Evolutionary conservation across 2,113 vertebrate species (phyloP), one percentile per base, ranked within the genome.

Genomic region (Serinus canaria): DNA sequence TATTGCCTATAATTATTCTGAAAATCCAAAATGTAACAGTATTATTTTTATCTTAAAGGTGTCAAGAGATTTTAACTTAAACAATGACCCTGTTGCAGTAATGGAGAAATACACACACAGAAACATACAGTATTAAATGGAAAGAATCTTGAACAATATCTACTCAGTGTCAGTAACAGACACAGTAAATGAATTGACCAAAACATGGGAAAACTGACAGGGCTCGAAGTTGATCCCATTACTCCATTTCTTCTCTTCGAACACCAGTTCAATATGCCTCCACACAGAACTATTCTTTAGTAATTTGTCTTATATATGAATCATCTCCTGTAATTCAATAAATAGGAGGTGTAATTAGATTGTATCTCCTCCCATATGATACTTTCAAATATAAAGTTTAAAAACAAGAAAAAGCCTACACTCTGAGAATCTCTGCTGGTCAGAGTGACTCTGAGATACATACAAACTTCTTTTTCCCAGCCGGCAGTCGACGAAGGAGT

Each of bases 381-480:
- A 58, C 81, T 67, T 92, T 73, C 33, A 92, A 86, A 76, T 21
- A 58, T 3, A 25, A 80, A 86, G 12, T 39, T 35, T 86, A 60
- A 76, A 41, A 17, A 25, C 28, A 31, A n/a, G 8, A 25, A 74
- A 75, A 15, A 2, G 0, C 0, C 5, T 46, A 20, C 1, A 14
- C 4, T 7, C 41, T 41, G 13, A 41, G 41, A 41, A 41, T 41
- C 41, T 41, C 41, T 41, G 41, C 41, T 41, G 41, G 41, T 41
- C 41, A 41, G 41, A 41, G 41, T 41, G 41, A 41, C 41, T 41
- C 41, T 41, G 41, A 41, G 41, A 41, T 14, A 41, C 41, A 41
- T 41, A 41, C 41, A 41, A 41, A 41, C 41, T 6, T 41, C 41
- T 41, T 41, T 41, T 41, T 41, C 41, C 12, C 41, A 41, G 41